Conservation (phyloP, 2,797 vertebrate species). For the Lagocephalus sceleratus region DNA sequence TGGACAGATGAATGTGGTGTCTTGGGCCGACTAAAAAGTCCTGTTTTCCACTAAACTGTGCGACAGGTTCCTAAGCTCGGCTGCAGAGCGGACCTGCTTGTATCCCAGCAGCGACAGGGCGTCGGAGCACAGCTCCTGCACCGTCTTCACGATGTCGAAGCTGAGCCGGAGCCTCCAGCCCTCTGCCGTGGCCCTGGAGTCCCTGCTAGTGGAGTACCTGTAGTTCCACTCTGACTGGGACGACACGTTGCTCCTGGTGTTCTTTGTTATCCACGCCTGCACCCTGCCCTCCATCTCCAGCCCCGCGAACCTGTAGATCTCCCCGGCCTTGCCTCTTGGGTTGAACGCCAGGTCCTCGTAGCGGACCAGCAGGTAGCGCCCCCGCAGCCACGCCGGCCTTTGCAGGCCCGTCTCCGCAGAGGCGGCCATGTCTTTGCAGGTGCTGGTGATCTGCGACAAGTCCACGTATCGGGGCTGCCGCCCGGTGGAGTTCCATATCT, state of each 20-base stretch:
- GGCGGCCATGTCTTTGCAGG: constrained; percentile 75
- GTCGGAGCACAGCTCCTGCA: constrained; percentile 77
- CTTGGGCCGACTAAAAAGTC: constrained; percentile 56
- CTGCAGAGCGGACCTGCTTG: constrained; percentile 67
- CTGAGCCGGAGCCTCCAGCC: constrained; percentile 77
- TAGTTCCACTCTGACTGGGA: constrained; percentile 63
- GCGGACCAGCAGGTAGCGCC: constrained; percentile 78
- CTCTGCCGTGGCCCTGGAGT: constrained; percentile 73
- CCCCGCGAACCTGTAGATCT: constrained; percentile 77
- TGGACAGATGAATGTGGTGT: constrained; percentile 6
- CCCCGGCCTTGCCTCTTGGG: constrained; percentile 66
- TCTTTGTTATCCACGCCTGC: constrained; percentile 71
- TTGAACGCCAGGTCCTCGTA: constrained; percentile 82
- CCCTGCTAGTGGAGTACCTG: constrained; percentile 76
- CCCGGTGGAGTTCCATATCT: constrained; percentile 81
- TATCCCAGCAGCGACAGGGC: constrained; percentile 79
- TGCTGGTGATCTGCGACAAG: constrained; percentile 75
- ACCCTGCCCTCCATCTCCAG: constrained; percentile 70
- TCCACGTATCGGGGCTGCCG: constrained; percentile 77
- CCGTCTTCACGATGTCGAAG: constrained; percentile 73
- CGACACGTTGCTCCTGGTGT: constrained; percentile 70
- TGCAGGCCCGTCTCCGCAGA: constrained; percentile 71
- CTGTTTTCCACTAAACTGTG: constrained; percentile 72
- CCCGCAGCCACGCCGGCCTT: constrained; percentile 75
- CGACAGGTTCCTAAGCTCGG: constrained; percentile 75